Conservation (phyloP, 2,113 vertebrate species). For the Nibea coibor region DNA sequence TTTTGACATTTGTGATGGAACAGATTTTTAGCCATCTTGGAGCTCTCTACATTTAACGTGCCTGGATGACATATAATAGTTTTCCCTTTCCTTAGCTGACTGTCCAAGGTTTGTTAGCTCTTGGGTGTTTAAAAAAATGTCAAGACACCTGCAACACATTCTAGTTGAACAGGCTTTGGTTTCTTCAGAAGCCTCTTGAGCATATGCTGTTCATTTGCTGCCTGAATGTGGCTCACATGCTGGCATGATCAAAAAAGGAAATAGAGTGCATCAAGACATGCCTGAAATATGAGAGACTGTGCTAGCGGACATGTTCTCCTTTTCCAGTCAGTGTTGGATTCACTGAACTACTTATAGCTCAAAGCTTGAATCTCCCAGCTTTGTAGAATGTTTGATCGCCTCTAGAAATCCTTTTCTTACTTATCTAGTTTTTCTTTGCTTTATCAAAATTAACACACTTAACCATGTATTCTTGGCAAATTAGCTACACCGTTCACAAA, state of each 20-base stretch:
- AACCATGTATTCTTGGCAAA: too few relatives aligned
- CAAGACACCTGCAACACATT: neutral
- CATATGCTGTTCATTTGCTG: neutral
- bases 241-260: neutral
- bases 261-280: neutral
- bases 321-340: neutral
- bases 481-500: too few relatives aligned
- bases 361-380: too few relatives aligned
- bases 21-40: neutral
- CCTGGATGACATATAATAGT: neutral
- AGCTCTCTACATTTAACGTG: neutral
- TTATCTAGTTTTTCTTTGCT: too few relatives aligned
- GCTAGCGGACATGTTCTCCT: neutral
- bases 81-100: neutral
- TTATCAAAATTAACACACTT: too few relatives aligned
- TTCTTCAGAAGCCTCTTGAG: neutral
- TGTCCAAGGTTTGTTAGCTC: neutral
- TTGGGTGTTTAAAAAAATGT: neutral
- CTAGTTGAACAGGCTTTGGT: neutral
- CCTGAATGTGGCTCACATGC: neutral
- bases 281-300: neutral
- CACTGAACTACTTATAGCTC: neutral
- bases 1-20: neutral
- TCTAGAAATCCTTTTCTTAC: too few relatives aligned
- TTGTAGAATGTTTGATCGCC: too few relatives aligned